phyloP scores from a whole-genome alignment of 2,888 invertebrate species.

The Mesoligia furuncula region DNA sequence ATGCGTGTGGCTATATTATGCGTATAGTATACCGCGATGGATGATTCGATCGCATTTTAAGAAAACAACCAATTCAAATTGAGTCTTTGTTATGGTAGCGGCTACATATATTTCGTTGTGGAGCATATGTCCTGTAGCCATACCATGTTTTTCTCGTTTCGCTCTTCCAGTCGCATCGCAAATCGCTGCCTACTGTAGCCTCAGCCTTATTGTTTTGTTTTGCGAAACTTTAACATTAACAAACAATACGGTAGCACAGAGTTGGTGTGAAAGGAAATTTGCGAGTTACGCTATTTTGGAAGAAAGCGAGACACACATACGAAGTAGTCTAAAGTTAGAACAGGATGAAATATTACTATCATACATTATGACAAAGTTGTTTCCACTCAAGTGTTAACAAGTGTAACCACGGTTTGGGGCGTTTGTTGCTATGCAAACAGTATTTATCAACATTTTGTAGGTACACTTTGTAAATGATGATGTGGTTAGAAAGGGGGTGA shows the following conservation, averaged over 20 bases:
- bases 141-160: no score
- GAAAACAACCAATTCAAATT: no score
- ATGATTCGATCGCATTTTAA: no score
- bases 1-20: no score
- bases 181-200: no score
- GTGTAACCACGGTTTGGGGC: no score
- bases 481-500: not conserved
- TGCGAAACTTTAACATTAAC: constrained; percentile 32
- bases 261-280: constrained; percentile 14
- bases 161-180: no score
- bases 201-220: no score
- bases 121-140: no score
- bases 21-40: no score
- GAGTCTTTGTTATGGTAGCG: no score
- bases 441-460: not conserved
- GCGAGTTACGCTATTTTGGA: constrained; percentile 16
- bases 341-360: constrained; percentile 1
- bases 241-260: constrained; percentile 25
- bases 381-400: constrained; percentile 1
- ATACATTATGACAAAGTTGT: constrained; percentile 29
- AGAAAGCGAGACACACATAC: constrained; percentile 17
- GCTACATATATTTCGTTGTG: no score
- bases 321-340: constrained; percentile 8
- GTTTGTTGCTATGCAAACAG: not conserved
- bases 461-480: not conserved